Evolutionary conservation across 37 sponge, comb jelly and placozoan species (phyloP).

Genomic region (Chondrilla cf. caribensis): DNA sequence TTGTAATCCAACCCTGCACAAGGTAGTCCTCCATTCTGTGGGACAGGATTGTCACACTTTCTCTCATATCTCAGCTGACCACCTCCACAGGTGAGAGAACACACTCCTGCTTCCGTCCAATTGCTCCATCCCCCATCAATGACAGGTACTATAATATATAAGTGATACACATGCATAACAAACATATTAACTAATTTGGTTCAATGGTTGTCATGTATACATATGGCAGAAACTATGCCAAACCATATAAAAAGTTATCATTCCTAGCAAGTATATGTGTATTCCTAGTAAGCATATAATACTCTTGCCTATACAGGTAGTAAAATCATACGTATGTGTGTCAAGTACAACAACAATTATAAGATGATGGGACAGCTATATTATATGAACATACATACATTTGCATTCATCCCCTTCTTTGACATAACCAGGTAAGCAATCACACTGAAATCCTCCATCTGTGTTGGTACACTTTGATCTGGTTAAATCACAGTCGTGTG

Average conservation of each 20-base stretch:
- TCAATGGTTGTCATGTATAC: no score
- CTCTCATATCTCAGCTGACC: conserved; percentile 8
- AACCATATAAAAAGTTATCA: background rate
- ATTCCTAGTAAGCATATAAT: background rate
- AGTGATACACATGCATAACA: no score
- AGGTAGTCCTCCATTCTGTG: conserved; percentile 25
- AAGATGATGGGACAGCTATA: no score
- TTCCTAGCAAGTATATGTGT: background rate
- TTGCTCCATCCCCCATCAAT: conserved; percentile 1
- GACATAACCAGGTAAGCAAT: background rate
- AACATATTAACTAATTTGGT: no score
- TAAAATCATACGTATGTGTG: no score
- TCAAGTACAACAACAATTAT: no score
- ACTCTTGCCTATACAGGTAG: background rate
- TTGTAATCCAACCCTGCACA: conserved; percentile 9
- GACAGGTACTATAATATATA: conserved; percentile 21
- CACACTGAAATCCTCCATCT: background rate
- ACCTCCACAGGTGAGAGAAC: conserved; percentile 14
- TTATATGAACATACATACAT: no score
- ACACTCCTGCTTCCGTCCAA: background rate
- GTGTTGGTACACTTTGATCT: background rate
- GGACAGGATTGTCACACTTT: conserved; percentile 21
- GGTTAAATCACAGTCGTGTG: background rate
- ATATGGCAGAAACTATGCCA: no score
- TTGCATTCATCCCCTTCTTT: background rate